Conservation (phyloP, 2,113 vertebrate genomes). For the Scolopax mira region DNA sequence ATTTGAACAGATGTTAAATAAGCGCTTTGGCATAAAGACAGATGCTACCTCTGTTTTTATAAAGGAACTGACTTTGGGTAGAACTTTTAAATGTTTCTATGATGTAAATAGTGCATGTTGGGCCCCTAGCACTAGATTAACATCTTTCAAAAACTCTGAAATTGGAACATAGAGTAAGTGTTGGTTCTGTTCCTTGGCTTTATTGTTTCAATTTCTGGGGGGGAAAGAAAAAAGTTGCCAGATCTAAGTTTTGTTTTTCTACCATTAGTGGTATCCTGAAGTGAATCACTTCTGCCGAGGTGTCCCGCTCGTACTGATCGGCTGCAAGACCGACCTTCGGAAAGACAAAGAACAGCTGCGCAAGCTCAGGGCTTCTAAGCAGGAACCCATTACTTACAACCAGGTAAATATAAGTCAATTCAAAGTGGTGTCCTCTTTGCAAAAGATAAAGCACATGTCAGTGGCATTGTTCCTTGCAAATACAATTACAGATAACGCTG, state of each 20-base stretch:
- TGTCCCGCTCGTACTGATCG: conserved; percentile 87
- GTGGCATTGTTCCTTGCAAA: background rate
- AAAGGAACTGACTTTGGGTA: background rate
- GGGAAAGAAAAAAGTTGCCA: background rate
- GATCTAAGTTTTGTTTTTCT: background rate
- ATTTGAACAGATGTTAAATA: background rate
- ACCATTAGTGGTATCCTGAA: conserved; percentile 88
- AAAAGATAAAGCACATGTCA: background rate
- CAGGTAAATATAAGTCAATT: conserved; percentile 72
- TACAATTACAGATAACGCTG: background rate
- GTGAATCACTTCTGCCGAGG: conserved; percentile 92
- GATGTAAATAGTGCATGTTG: background rate
- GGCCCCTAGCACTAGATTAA: background rate
- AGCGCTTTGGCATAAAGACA: background rate
- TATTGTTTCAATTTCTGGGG: background rate
- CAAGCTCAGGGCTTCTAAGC: conserved; percentile 81
- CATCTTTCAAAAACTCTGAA: background rate
- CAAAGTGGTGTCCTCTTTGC: background rate
- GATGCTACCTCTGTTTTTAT: background rate
- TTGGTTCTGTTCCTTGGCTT: background rate
- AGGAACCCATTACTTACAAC: conserved; percentile 86
- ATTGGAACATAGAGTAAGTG: background rate
- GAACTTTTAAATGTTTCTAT: background rate
- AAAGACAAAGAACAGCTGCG: conserved; percentile 91
- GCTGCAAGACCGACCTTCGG: conserved; percentile 95